Evolutionary conservation across 2,888 invertebrate species (phyloP), one percentile per base, ranked within the genome.

Genomic region (Andrena fulva): DNA sequence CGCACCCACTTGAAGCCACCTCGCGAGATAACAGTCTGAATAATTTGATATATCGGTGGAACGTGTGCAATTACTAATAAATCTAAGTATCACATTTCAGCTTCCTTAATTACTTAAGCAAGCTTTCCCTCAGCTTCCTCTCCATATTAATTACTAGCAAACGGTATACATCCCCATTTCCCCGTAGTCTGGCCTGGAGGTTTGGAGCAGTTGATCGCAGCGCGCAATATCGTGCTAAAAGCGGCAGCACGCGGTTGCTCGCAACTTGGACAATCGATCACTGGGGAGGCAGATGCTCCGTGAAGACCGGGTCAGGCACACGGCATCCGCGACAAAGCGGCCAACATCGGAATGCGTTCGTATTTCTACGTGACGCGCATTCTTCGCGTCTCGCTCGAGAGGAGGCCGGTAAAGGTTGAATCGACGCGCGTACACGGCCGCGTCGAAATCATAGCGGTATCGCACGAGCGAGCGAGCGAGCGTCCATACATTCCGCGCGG

Each of bases 401-500:
- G 59, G 60, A 54, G 24, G 20, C 64, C 29, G 66, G 63, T 66
- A 80, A 76, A 76, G 66, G 80, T 66, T 80, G 80, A 70, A 80
- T 69, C 77, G 80, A 77, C 70, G 69, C 70, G 69, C 76, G 70
- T 71, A 59, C 52, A 64, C 70, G 27, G 20, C 29, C 16, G 24
- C 29, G 16, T 48, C 33, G 33, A 24, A 20, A 8, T 60, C 66
- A 35, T 7, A 48, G 29, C 48, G 56, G 35, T 35, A 52, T 27
- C 52, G 70, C 29, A n/a, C 31, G 85, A 52, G 50, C 42, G 42
- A 33, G 33, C 54, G 31, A 59, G 48, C 48, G 66, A 69, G 66
- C 75, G 84, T 67, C 67, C 78, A 67, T 79, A 69, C 71, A 64
- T 76, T 70, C 76, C 60, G 75, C 59, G 66, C 56, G 31, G 74